Evolutionary conservation across 2,797 vertebrate species (phyloP).

Genomic region (Peromyscus nudipes): DNA sequence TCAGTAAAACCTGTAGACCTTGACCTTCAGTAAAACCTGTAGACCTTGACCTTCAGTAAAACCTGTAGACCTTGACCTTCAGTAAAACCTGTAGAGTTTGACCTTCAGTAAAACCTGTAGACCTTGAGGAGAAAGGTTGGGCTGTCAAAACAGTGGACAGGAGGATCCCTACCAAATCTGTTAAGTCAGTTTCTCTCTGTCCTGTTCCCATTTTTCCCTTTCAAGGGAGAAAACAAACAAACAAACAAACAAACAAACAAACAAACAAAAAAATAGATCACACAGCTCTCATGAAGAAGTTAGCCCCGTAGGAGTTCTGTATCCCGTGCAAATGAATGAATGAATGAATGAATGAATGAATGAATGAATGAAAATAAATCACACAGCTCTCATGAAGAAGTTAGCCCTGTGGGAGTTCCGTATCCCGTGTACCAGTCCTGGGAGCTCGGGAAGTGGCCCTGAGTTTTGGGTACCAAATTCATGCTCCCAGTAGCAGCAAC

Average conservation of each 20-base stretch:
- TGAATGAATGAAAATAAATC: neutral
- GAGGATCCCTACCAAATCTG: rapidly evolving
- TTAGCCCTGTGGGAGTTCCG: rapidly evolving
- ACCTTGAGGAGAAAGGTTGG: neutral
- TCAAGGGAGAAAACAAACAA: neutral
- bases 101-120: too few species aligned
- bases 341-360: too few species aligned
- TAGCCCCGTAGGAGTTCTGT: rapidly evolving
- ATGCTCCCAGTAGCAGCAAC: slow-evolving; percentile 15
- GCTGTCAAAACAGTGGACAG: neutral
- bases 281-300: neutral
- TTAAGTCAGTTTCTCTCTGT: neutral
- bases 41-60: neutral
- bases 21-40: too few species aligned
- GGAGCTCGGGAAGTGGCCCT: neutral
- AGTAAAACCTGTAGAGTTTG: too few species aligned
- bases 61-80: neutral
- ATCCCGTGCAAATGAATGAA: neutral
- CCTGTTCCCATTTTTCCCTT: neutral
- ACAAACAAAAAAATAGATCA: too few species aligned
- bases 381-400: neutral
- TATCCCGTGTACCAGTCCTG: neutral
- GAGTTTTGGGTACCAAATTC: slow-evolving; percentile 28
- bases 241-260: too few species aligned
- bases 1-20: too few species aligned